Percentiles rank a stretch among this genome's conserved stretches.
These are phyloP conservation scores for Hemicordylus capensis DNA, from an alignment of 2,113 vertebrate species.

Conservation along the genomic window DNA sequence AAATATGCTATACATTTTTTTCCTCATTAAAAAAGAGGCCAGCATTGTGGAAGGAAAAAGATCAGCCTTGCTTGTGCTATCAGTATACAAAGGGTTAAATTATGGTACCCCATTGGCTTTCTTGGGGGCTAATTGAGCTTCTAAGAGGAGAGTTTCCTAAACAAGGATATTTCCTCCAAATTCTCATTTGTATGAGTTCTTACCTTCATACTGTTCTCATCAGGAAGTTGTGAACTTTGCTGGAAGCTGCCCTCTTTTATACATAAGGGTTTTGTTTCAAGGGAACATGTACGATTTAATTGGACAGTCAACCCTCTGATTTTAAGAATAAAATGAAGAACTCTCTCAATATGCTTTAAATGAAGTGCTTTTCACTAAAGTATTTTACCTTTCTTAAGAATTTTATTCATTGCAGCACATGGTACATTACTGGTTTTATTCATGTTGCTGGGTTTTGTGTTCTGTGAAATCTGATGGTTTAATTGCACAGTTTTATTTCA, in stretches of 20 bases:
- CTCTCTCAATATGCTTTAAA: neutral
- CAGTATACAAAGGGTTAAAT: neutral
- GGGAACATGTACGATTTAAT: constrained; percentile 11
- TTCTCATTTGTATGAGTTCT: neutral
- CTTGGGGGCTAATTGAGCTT: neutral
- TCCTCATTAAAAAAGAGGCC: neutral
- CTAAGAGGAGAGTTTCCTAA: neutral
- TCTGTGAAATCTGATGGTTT: neutral
- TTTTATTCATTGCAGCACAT: neutral
- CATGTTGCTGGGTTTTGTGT: neutral
- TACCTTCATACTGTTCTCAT: constrained; percentile 10
- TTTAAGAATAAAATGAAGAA: constrained; percentile 10
- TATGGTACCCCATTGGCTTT: neutral
- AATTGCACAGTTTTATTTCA: neutral
- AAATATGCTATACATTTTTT: neutral
- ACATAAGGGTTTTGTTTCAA: neutral
- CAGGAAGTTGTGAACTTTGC: constrained; percentile 12
- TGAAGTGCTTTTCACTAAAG: neutral
- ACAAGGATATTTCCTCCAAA: neutral
- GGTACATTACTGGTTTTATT: neutral
- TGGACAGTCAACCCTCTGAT: neutral
- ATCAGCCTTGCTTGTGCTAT: neutral
- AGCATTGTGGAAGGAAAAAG: neutral
- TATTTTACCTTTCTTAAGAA: constrained; percentile 11
- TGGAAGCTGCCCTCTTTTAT: constrained; percentile 4